Evolutionary conservation across 2,113 vertebrate species (phyloP).

Genomic region (Poicephalus gulielmi): DNA sequence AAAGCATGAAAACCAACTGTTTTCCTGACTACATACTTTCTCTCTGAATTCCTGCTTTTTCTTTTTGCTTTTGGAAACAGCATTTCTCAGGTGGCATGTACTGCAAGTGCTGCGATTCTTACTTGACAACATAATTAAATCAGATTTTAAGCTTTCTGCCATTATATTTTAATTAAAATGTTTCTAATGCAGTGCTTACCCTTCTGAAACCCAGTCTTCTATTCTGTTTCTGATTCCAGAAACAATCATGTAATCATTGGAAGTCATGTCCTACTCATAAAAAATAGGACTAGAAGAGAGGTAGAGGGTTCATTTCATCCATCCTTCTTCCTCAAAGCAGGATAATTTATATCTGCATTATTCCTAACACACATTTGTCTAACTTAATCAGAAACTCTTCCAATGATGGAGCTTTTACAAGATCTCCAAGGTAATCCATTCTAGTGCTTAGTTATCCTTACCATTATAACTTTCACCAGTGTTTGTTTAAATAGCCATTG

Average conservation of each 20-base stretch:
- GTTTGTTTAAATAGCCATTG: background rate
- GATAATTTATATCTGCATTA: background rate
- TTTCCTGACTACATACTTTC: background rate
- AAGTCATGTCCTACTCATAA: background rate
- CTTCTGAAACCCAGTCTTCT: background rate
- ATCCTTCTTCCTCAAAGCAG: background rate
- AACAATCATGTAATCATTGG: background rate
- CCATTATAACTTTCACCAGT: background rate
- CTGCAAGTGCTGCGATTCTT: background rate
- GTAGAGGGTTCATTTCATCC: background rate
- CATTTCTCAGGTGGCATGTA: background rate
- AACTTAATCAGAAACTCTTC: background rate
- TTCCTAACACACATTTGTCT: background rate
- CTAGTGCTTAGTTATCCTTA: background rate
- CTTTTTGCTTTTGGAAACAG: background rate
- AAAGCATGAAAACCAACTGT: background rate
- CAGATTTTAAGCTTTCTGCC: background rate
- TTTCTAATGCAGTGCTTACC: background rate
- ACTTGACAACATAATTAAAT: background rate
- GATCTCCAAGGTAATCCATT: background rate
- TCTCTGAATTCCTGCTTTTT: background rate
- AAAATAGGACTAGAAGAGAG: background rate
- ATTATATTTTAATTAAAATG: background rate
- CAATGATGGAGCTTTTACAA: background rate
- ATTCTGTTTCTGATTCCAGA: constrained; percentile 4